These are phyloP conservation scores for Melanostoma mellinum DNA, from an alignment of 2,888 invertebrate genomes.

Conservation along the genomic window DNA sequence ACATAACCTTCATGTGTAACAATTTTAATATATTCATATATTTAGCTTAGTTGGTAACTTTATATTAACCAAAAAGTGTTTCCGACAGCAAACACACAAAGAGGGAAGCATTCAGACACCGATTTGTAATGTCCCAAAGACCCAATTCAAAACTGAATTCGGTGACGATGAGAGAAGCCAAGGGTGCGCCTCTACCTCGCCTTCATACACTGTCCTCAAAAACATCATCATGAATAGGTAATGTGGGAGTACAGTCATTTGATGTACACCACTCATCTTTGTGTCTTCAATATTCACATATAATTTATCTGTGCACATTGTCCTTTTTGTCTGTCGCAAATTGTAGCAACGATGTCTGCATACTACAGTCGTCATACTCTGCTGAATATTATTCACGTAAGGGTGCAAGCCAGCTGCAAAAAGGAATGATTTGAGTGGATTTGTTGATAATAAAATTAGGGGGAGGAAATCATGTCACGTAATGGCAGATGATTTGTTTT, in stretches of 20 bases:
- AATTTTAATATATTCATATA: not conserved
- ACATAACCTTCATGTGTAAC: no score
- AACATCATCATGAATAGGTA: constrained; percentile 67
- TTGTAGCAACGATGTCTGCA: constrained; percentile 61
- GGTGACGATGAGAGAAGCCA: not conserved
- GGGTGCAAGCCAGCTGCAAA: constrained; percentile 41
- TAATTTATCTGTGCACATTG: constrained; percentile 55
- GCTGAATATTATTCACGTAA: constrained; percentile 13
- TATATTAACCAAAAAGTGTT: constrained; percentile 3
- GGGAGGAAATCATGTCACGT: constrained; percentile 64
- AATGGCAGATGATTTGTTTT: constrained; percentile 69
- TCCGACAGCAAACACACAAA: constrained; percentile 16
- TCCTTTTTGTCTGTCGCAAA: constrained; percentile 61
- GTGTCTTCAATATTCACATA: constrained; percentile 59
- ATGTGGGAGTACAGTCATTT: constrained; percentile 65
- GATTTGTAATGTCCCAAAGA: constrained; percentile 63
- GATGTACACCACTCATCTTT: constrained; percentile 63
- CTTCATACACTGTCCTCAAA: constrained; percentile 1
- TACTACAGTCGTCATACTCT: constrained; percentile 6
- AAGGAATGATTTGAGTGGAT: constrained; percentile 47
- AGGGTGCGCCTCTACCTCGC: constrained; percentile 10
- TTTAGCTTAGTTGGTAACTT: constrained; percentile 8
- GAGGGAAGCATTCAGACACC: constrained; percentile 35
- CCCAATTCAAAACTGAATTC: constrained; percentile 48
- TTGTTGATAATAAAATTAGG: constrained; percentile 65